These are phyloP conservation scores for Prionailurus bengalensis DNA, from an alignment of 2,113 vertebrate species.

Conservation along the genomic window DNA sequence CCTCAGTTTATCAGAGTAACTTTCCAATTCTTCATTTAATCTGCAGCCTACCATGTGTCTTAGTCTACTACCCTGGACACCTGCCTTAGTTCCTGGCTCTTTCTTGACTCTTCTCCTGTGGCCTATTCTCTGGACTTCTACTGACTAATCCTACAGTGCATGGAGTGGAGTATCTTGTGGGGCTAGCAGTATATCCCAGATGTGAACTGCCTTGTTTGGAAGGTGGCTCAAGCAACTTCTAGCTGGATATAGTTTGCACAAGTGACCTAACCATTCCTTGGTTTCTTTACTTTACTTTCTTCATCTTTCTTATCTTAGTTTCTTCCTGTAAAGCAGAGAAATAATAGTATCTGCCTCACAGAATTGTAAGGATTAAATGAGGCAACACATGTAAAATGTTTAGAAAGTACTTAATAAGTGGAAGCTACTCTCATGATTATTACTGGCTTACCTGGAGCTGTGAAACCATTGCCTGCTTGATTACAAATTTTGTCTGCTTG, in stretches of 20 bases:
- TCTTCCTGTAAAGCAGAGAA: constrained; percentile 7
- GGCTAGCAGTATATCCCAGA: neutral
- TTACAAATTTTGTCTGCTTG: neutral
- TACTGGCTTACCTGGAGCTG: neutral
- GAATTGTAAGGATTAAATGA: neutral
- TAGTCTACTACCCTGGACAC: neutral
- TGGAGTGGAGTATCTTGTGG: neutral
- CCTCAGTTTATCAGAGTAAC: constrained; percentile 22
- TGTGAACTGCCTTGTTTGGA: neutral
- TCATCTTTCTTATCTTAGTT: neutral
- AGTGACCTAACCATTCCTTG: neutral
- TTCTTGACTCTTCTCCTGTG: neutral
- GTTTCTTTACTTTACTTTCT: neutral
- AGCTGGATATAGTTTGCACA: neutral
- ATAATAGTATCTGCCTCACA: neutral
- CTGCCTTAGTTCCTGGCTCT: neutral
- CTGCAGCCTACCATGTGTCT: neutral
- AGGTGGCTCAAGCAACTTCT: neutral
- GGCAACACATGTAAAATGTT: neutral
- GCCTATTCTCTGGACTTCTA: neutral
- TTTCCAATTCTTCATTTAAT: neutral
- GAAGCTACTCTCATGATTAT: neutral
- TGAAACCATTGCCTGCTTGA: neutral
- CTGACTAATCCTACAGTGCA: neutral
- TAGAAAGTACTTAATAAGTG: constrained; percentile 8